phyloP scores from a whole-genome alignment of 2,797 vertebrate genomes.

The Cyclura pinguis region DNA sequence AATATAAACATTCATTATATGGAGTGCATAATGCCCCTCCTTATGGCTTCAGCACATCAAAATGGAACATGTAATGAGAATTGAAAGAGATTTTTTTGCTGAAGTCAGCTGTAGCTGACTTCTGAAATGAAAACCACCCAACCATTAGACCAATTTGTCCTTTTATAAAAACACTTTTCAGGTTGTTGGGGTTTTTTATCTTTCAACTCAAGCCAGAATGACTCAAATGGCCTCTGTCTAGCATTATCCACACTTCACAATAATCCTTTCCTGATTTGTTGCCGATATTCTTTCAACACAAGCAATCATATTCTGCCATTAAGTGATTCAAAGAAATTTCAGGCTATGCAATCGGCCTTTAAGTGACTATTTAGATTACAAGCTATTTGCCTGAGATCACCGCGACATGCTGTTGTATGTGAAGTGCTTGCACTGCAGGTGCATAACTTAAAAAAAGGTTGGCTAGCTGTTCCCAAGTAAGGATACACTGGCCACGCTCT shows the following conservation, averaged over 20 bases:
- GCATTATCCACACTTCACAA: neutral
- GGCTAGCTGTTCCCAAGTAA: neutral
- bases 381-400: constrained; percentile 23
- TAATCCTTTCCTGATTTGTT: neutral
- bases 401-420: constrained; percentile 2
- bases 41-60: constrained; percentile 1
- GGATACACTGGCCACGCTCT: too few relatives aligned
- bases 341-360: constrained; percentile 7
- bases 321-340: constrained; percentile 8
- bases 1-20: neutral
- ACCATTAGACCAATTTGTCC: neutral
- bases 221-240: neutral
- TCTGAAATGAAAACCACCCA: neutral
- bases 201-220: neutral
- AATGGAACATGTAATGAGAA: neutral
- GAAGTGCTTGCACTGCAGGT: neutral
- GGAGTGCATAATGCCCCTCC: neutral
- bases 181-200: neutral
- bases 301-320: neutral
- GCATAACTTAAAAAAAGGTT: constrained; percentile 1
- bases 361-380: constrained; percentile 12
- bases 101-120: neutral
- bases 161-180: neutral
- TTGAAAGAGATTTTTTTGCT: neutral
- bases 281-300: neutral